A percentile compares a stretch with the other conserved stretches of the same genome.
Conservation (phyloP, 2,113 vertebrate genomes). For the Emydura subglobosa region DNA sequence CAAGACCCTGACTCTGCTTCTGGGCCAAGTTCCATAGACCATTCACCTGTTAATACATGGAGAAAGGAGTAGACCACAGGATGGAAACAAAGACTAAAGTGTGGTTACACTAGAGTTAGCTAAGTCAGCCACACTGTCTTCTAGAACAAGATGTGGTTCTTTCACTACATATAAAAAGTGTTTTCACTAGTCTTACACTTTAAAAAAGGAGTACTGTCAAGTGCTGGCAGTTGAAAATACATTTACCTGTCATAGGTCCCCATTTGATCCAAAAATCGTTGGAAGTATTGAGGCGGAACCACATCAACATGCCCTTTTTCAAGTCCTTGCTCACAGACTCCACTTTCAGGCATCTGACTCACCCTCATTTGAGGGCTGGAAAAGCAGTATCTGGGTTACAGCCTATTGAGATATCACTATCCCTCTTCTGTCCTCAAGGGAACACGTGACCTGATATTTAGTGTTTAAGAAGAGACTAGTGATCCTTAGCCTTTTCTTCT, state of each 20-base stretch:
- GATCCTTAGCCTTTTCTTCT: not conserved
- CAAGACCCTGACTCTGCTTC: too few species aligned
- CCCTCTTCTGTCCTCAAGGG: not conserved
- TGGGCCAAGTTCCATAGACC: too few species aligned
- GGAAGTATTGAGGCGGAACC: not conserved
- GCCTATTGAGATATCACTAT: not conserved
- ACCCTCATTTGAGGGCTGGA: not conserved
- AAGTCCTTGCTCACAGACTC: not conserved
- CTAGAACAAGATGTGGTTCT: not conserved
- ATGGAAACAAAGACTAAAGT: too few species aligned
- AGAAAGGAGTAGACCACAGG: too few species aligned
- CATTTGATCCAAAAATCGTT: not conserved
- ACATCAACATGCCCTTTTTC: not conserved
- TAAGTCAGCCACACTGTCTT: not conserved
- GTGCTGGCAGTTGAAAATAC: not conserved
- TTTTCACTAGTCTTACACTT: not conserved
- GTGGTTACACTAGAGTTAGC: not conserved
- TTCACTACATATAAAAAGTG: not conserved
- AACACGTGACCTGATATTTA: not conserved
- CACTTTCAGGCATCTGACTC: not conserved
- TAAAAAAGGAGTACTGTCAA: not conserved
- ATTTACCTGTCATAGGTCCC: not conserved
- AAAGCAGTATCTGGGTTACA: not conserved
- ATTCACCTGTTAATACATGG: too few species aligned
- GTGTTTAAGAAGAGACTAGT: not conserved